Base-by-base conservation (phyloP, 2,797 vertebrate genomes). In the Mus spretus region DNA sequence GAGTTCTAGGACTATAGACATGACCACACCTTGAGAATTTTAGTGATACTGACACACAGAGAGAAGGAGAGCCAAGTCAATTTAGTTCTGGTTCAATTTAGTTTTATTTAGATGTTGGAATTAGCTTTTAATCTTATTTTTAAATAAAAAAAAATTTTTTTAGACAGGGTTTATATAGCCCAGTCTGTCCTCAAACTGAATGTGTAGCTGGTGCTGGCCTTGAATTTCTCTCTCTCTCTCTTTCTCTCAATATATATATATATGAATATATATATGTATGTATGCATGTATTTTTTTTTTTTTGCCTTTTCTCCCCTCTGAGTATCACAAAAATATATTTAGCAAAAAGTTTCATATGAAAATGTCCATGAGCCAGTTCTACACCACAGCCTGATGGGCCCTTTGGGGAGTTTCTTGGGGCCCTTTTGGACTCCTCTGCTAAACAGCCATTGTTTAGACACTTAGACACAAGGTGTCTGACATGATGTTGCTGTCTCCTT, bases 41-140 rank as follows among this genome's bases (percentile, higher is more conserved):
- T 93, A 92, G 55, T 94, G 81, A 24, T 92, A 74, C 22, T 84
- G 44, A 34, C 6, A 86, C 44, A 75, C 74, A 91, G 72, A 92
- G 89, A 78, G 94, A 67, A 70, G 31, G 81, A 83, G 87, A 91
- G 75, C 70, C 15, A 22, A 86, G 44, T 50, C 63, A 89, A 72
- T 89, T 82, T 44, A 87, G 31, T 94, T 70, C 61, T 11, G 5
- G 55, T 50, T 53, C 65, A 88, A 67, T 87, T 83, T 47, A 90
- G 34, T 93, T 77, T 77, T 26, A 77, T 93, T 96, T 95, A 95
- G 85, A 74, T 94, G 34, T 75, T 94, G 31, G 40, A 24, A 72
- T 34, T 94, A 84, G 47, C 37, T 79, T 47, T 55, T 88, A 26
- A 77, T 77, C 40, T 47, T 77, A 47, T 47, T 77, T 44, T 28